Percentiles rank a stretch among this genome's conserved stretches.
Conservation (phyloP, 2,888 invertebrate genomes). For the Amaurobius ferox region DNA sequence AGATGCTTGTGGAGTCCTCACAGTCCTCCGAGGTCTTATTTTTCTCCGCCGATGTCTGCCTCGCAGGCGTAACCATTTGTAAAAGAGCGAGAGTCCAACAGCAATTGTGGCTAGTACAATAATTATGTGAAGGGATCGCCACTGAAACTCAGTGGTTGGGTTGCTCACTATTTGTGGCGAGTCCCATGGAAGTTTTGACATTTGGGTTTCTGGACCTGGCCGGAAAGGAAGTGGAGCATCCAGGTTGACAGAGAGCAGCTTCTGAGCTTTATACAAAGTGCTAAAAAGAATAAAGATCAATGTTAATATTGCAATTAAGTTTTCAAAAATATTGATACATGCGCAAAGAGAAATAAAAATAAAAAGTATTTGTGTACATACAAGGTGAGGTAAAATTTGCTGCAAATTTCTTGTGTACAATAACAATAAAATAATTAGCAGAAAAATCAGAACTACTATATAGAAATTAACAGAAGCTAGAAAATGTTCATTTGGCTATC, state of each 20-base stretch:
- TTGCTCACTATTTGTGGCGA: slow-evolving; percentile 70
- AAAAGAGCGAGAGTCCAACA: slow-evolving; percentile 41
- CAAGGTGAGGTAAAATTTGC: no score
- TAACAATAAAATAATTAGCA: no score
- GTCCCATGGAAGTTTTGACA: slow-evolving; percentile 65
- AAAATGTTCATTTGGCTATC: no score
- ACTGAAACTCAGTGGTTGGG: slow-evolving; percentile 64
- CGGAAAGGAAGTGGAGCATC: slow-evolving; percentile 73
- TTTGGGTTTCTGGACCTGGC: slow-evolving; percentile 47
- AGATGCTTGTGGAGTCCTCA: slow-evolving; percentile 47
- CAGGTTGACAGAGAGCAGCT: slow-evolving; percentile 82
- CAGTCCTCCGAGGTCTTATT: slow-evolving; percentile 20
- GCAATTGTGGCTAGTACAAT: slow-evolving; percentile 35
- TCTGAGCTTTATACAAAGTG: slow-evolving; percentile 87
- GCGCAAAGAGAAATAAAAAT: no score
- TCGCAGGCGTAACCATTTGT: slow-evolving; percentile 49
- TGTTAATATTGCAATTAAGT: no score
- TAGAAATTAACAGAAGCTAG: no score
- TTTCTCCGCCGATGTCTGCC: slow-evolving; percentile 43
- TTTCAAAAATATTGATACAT: no score
- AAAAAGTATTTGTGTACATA: no score
- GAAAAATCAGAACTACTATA: no score
- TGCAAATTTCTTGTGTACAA: no score
- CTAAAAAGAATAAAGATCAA: slow-evolving; percentile 78
- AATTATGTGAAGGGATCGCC: slow-evolving; percentile 49